These are phyloP conservation scores for Drosophila hawaiiensis DNA, from an alignment of 2,888 invertebrate genomes.

Conservation along the genomic window DNA sequence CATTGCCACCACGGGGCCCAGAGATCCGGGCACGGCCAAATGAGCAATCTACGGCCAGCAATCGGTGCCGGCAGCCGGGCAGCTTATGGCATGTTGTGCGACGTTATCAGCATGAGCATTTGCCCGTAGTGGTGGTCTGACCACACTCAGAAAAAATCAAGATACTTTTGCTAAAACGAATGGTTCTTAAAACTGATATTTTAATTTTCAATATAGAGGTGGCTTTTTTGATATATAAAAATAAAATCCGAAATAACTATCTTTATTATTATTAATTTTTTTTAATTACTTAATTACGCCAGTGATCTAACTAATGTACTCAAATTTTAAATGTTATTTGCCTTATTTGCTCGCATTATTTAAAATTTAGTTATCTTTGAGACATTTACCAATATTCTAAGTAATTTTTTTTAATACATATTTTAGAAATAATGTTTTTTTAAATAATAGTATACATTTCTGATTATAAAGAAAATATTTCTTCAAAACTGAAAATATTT, in stretches of 20 bases:
- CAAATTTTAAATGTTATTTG: too few relatives aligned
- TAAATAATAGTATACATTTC: neutral
- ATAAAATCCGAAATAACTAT: too few relatives aligned
- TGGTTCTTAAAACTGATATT: neutral
- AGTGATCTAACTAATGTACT: too few relatives aligned
- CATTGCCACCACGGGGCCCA: constrained; percentile 70
- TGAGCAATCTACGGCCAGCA: constrained; percentile 71
- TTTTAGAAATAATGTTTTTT: neutral
- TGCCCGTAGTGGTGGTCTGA: constrained; percentile 30
- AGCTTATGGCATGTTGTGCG: constrained; percentile 81
- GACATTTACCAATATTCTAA: too few relatives aligned
- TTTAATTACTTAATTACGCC: too few relatives aligned
- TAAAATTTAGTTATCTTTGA: neutral
- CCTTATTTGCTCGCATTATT: neutral
- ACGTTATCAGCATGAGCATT: constrained; percentile 71
- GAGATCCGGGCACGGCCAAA: constrained; percentile 56
- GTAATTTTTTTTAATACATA: too few relatives aligned
- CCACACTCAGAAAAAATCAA: neutral
- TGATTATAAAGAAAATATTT: too few relatives aligned
- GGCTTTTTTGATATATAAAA: too few relatives aligned
- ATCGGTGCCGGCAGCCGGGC: constrained; percentile 53
- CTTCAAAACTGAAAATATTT: too few relatives aligned
- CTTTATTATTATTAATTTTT: too few relatives aligned
- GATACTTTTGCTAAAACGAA: neutral
- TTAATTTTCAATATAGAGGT: neutral